These are phyloP conservation scores for Pseudoatta argentina DNA, from an alignment of 1,140 invertebrate genomes.

Conservation along the genomic window DNA sequence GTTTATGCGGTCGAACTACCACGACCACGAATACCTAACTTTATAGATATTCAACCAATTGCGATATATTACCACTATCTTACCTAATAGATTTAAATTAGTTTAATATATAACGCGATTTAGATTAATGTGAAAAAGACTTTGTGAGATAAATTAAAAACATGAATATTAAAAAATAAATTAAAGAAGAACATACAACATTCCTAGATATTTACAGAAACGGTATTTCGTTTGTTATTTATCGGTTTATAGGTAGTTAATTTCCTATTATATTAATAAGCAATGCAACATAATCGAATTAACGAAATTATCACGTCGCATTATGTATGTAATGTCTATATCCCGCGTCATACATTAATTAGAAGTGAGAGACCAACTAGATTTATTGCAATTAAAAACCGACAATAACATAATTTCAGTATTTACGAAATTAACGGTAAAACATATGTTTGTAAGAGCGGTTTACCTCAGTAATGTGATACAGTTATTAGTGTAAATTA, in stretches of 20 bases:
- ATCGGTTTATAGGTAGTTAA: not conserved
- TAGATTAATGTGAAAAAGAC: slow-evolving; percentile 3
- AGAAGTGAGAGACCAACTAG: not conserved
- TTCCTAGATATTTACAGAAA: slow-evolving; percentile 9
- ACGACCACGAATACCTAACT: not conserved
- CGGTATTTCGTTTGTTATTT: slow-evolving; percentile 30
- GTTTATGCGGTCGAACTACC: not conserved
- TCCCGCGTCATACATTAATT: not conserved
- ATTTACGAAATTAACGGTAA: slow-evolving; percentile 7
- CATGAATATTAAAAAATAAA: not conserved
- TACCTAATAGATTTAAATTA: not conserved
- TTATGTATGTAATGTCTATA: not conserved
- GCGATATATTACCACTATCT: not conserved
- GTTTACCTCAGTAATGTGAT: slow-evolving; percentile 62
- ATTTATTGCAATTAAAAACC: not conserved
- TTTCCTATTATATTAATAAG: not conserved
- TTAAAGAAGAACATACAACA: not conserved
- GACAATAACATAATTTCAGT: not conserved
- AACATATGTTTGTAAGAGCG: not conserved
- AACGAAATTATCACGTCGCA: slow-evolving; percentile 22
- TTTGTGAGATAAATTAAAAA: not conserved
- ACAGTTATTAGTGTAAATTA: slow-evolving; percentile 38
- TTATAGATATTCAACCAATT: not conserved
- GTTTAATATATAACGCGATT: not conserved
- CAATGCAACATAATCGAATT: slow-evolving; percentile 8